A percentile compares a stretch with the other conserved stretches of the same genome.
Evolutionary conservation across 2,888 invertebrate genomes (phyloP).

Genomic region (Latrodectus hesperus): DNA sequence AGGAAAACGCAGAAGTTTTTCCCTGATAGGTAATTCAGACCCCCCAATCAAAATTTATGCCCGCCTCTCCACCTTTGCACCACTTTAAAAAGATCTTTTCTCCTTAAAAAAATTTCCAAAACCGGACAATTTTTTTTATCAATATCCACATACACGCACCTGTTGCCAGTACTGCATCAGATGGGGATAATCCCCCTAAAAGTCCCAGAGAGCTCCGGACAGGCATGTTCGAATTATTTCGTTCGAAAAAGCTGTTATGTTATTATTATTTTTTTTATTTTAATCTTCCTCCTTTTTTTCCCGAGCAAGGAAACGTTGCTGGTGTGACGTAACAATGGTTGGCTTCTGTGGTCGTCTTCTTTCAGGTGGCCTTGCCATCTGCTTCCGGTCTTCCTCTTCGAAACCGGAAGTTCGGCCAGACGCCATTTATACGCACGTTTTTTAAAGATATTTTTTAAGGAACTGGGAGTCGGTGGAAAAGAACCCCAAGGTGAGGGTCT

Average conservation of each 20-base stretch:
- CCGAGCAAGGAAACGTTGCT: constrained; percentile 51
- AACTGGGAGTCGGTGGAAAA: constrained; percentile 6
- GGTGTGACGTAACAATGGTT: constrained; percentile 67
- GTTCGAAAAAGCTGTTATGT: constrained; percentile 18
- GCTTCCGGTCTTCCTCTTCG: constrained; percentile 65
- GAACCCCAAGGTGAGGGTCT: constrained; percentile 16
- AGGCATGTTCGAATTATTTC: constrained; percentile 58
- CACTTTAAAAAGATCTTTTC: constrained; percentile 22
- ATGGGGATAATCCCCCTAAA: constrained; percentile 46
- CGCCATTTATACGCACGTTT: constrained; percentile 36
- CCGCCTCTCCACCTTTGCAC: constrained; percentile 29
- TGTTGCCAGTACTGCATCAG: constrained; percentile 32
- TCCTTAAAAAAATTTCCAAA: constrained; percentile 26
- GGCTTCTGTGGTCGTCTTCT: constrained; percentile 63
- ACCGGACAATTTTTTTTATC: constrained; percentile 56
- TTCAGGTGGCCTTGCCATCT: constrained; percentile 69
- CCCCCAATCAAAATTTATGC: constrained; percentile 37
- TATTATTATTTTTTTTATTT: constrained; percentile 13
- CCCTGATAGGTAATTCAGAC: constrained; percentile 43
- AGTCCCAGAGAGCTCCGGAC: constrained; percentile 56
- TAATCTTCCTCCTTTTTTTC: constrained; percentile 5
- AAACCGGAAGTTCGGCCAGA: constrained; percentile 67
- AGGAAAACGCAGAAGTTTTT: constrained; percentile 22
- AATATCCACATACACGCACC: constrained; percentile 40
- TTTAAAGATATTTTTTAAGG: not conserved